phyloP scores from a whole-genome alignment of 2,888 invertebrate species.

The Hyalella azteca region DNA sequence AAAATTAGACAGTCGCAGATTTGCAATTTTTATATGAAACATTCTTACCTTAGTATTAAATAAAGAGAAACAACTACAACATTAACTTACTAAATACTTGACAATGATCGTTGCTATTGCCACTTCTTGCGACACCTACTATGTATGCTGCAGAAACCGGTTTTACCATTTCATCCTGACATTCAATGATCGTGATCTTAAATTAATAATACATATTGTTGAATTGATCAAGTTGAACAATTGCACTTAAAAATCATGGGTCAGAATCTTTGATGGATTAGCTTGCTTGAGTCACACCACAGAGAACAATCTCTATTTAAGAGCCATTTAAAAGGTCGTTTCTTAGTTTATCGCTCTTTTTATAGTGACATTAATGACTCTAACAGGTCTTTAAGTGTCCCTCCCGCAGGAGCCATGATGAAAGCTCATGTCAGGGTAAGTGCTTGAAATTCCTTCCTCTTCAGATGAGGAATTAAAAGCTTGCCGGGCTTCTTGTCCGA shows the following conservation, averaged over 20 bases:
- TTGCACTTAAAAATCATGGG: not conserved
- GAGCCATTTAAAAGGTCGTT: constrained; percentile 34
- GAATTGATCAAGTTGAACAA: no score
- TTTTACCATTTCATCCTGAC: no score
- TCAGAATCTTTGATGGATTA: constrained; percentile 2
- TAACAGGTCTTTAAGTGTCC: constrained; percentile 37
- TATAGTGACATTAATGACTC: constrained; percentile 36
- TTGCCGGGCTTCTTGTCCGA: not conserved
- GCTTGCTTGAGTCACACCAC: constrained; percentile 23
- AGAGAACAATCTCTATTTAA: constrained; percentile 36
- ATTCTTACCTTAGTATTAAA: no score
- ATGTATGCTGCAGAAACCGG: no score
- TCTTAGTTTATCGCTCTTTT: constrained; percentile 30
- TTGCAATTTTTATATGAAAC: constrained; percentile 16
- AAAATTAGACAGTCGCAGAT: not conserved
- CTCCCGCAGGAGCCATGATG: constrained; percentile 33
- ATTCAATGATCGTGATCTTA: no score
- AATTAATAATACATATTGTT: no score
- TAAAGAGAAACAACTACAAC: no score
- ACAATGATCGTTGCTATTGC: no score
- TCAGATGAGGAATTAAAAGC: not conserved
- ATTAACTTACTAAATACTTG: no score
- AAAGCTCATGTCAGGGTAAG: constrained; percentile 17
- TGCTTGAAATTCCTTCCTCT: constrained; percentile 26
- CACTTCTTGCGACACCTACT: no score